phyloP scores from a whole-genome alignment of 2,113 vertebrate species.

The Promerops cafer region DNA sequence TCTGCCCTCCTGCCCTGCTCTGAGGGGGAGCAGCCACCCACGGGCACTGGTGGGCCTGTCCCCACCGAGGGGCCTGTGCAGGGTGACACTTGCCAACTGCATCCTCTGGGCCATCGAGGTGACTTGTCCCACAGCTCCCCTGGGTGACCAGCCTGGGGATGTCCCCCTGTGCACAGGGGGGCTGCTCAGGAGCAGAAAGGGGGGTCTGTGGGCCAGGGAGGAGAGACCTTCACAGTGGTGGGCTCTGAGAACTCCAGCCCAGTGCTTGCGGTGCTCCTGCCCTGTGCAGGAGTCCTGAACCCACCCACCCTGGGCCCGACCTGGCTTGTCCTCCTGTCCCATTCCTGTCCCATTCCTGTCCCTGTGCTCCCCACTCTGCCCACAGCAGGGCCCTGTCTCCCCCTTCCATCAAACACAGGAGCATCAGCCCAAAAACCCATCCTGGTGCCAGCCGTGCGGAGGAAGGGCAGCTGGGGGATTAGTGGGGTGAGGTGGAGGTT shows the following conservation, averaged over 20 bases:
- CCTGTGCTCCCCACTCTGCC: neutral
- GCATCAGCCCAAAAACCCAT: neutral
- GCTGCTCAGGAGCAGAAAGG: neutral
- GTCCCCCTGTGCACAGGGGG: fast-evolving
- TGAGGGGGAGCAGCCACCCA: neutral
- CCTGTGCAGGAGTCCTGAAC: neutral
- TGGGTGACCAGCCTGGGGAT: neutral
- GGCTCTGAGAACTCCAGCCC: neutral
- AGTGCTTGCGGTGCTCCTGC: neutral
- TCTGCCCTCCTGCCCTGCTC: neutral
- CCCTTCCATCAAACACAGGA: neutral
- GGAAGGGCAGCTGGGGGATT: neutral
- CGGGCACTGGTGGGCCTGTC: fast-evolving
- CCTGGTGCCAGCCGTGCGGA: neutral
- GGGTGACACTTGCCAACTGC: neutral
- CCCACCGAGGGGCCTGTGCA: fast-evolving
- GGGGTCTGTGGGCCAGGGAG: neutral
- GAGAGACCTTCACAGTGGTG: fast-evolving
- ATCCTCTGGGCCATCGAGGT: neutral
- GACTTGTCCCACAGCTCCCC: fast-evolving
- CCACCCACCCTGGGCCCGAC: fast-evolving
- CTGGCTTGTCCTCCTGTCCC: neutral
- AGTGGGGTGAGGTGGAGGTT: neutral
- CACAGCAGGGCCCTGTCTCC: neutral
- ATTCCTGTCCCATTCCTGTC: neutral